Evolutionary conservation across 2,888 invertebrate species (phyloP), one percentile per base, ranked within the genome.

Genomic region (Agonopterix arenella): DNA sequence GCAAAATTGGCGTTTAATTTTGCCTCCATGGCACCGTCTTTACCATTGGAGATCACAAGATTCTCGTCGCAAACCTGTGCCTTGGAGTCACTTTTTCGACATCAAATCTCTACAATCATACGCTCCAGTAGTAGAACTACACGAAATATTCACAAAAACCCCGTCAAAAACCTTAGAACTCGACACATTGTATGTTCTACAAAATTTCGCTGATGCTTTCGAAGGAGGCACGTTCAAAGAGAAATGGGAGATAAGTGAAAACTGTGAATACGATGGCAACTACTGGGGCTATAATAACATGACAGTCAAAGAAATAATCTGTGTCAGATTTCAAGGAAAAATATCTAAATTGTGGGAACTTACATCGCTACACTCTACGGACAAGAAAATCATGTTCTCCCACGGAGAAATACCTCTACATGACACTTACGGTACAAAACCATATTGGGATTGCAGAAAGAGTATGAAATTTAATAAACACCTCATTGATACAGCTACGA

Each of bases 21-120:
- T 99, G 56, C 98, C 98, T 10, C 98, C 99, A 0, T 99, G 98
- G 97, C 92, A 94, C 49, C 91, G 92, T 54, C 79, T 99, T 3
- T 96, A 96, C 61, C 99, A 99, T 73, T 99, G 99, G 99, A 91
- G 90, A 66, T 90, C 92, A 4, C 76, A 70, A 28, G 85, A 89
- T 36, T 50, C 90, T 28, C 66, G 76, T 2, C 93, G 94, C 58
- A 82, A 84, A 11, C 90, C 92, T 41, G 80, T 95, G 40, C 92
- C 93, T 0, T 99, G 99, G 99, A 84, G 90, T 4, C 70, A 78
- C 38, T 99, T 97, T 77, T 99, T 99, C 80, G 95, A 98, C 72
- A 49, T 98, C 4, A 62, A 89, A 0, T 95, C 96, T 64, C 84
- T 99, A 28, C 90, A 92, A 68, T 86, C 90, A 42, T 98, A 93